Percentiles rank a stretch among this genome's conserved stretches.
These are phyloP conservation scores for Kobus ellipsiprymnus DNA, from an alignment of 2,113 vertebrate species.

Conservation along the genomic window DNA sequence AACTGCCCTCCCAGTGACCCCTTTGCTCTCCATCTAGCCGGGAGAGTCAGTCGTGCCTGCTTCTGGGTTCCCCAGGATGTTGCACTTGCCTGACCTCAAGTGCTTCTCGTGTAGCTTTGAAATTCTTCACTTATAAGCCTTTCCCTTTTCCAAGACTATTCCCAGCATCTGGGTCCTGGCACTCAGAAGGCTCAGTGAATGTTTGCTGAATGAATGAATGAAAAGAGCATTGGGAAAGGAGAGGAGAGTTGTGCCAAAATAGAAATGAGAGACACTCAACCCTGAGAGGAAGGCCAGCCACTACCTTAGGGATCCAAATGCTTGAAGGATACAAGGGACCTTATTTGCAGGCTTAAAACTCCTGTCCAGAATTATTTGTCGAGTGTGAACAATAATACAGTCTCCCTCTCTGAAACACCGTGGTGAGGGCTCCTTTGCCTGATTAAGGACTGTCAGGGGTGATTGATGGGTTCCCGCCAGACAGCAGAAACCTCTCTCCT, in stretches of 20 bases:
- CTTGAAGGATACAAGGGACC: neutral
- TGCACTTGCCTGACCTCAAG: neutral
- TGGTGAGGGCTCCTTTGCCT: constrained; percentile 68
- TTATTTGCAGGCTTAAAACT: constrained; percentile 36
- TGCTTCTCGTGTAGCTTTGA: rapidly evolving
- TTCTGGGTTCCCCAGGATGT: neutral
- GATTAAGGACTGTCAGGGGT: constrained; percentile 66
- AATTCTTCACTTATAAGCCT: neutral
- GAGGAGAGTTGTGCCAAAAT: neutral
- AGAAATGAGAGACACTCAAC: neutral
- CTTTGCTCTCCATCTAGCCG: neutral
- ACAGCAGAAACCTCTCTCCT: constrained; percentile 66
- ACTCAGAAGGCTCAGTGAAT: neutral
- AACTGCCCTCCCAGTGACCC: neutral
- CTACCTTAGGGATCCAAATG: neutral
- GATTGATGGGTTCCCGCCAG: constrained; percentile 68
- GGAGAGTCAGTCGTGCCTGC: neutral
- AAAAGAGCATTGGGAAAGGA: neutral
- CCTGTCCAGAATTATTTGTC: constrained; percentile 57
- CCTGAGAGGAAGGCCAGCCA: neutral
- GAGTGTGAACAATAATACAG: constrained; percentile 39
- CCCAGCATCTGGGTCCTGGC: neutral
- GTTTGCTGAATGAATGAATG: neutral
- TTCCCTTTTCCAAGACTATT: neutral
- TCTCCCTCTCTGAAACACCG: constrained; percentile 23